Percentiles rank a stretch among this genome's conserved stretches.
phyloP scores from a whole-genome alignment of 2,888 invertebrate genomes.

The Ochropleura plecta region DNA sequence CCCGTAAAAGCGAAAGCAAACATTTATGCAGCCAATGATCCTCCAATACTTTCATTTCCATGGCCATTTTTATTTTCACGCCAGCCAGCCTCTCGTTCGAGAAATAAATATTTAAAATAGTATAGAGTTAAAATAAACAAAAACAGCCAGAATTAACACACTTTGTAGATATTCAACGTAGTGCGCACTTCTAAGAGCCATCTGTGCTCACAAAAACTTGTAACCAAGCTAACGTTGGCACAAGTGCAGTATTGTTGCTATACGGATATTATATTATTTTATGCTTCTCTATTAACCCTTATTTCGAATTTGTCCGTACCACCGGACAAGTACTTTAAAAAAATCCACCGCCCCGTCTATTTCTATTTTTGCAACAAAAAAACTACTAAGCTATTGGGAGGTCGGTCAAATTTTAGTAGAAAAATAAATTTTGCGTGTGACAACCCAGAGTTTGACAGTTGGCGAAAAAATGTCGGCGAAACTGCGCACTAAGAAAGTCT shows the following conservation, averaged over 20 bases:
- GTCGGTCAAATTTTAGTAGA: too few relatives aligned
- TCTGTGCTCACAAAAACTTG: slow-evolving; percentile 37
- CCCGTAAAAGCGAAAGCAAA: slow-evolving; percentile 5
- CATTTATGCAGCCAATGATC: neutral
- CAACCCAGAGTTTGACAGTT: too few relatives aligned
- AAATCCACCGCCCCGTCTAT: too few relatives aligned
- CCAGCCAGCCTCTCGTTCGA: neutral
- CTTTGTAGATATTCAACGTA: neutral
- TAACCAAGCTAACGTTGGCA: slow-evolving; percentile 1
- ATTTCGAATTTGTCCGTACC: too few relatives aligned
- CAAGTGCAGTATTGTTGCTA: slow-evolving; percentile 5
- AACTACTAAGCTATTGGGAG: too few relatives aligned
- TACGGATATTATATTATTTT: neutral
- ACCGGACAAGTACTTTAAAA: too few relatives aligned
- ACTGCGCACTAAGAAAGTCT: too few relatives aligned
- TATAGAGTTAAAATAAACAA: slow-evolving; percentile 39
- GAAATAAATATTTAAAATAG: slow-evolving; percentile 23
- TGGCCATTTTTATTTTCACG: neutral
- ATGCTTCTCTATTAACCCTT: too few relatives aligned
- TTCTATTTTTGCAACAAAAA: too few relatives aligned
- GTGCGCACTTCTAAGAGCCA: slow-evolving; percentile 13
- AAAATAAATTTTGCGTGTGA: too few relatives aligned
- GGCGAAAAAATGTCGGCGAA: too few relatives aligned
- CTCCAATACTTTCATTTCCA: slow-evolving; percentile 12
- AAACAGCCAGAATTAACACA: slow-evolving; percentile 14